These are phyloP conservation scores for Porites lutea DNA, from an alignment of 64 coral and sea anemone species.

Conservation along the genomic window DNA sequence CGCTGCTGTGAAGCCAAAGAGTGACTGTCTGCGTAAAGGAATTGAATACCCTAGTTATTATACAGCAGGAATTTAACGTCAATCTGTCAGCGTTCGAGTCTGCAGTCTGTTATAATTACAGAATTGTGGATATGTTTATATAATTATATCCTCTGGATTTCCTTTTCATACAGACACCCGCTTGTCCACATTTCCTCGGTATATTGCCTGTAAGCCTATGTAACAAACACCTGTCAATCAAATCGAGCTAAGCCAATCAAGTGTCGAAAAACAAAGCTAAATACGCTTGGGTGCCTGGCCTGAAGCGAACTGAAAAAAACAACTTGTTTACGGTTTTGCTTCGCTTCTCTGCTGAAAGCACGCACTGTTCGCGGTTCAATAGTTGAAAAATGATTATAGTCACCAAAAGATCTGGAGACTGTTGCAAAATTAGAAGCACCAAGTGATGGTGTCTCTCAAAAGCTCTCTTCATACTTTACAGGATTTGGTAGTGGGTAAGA, in stretches of 20 bases:
- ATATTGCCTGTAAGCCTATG: too few species aligned
- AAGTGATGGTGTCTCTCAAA: too few species aligned
- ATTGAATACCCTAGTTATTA: conserved; percentile 10
- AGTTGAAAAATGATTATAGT: too few species aligned
- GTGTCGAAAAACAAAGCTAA: not conserved
- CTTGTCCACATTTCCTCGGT: not conserved
- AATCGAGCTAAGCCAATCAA: not conserved
- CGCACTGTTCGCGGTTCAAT: not conserved
- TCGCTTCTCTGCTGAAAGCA: not conserved
- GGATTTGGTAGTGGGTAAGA: too few species aligned
- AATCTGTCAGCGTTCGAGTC: not conserved
- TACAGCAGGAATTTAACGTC: not conserved
- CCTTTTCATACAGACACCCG: not conserved
- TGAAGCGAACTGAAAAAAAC: not conserved
- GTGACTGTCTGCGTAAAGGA: conserved; percentile 20
- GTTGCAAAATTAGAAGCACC: too few species aligned
- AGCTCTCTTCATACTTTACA: too few species aligned
- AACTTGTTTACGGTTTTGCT: not conserved
- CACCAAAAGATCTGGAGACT: too few species aligned
- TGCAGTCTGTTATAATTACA: not conserved
- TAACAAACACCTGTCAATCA: conserved; percentile 4
- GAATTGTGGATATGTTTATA: conserved; percentile 18
- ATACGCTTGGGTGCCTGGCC: not conserved
- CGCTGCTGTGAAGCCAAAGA: not conserved
- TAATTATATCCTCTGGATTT: not conserved